These are phyloP conservation scores for Druceiella hillmani DNA, from an alignment of 2,888 invertebrate genomes.

Conservation along the genomic window DNA sequence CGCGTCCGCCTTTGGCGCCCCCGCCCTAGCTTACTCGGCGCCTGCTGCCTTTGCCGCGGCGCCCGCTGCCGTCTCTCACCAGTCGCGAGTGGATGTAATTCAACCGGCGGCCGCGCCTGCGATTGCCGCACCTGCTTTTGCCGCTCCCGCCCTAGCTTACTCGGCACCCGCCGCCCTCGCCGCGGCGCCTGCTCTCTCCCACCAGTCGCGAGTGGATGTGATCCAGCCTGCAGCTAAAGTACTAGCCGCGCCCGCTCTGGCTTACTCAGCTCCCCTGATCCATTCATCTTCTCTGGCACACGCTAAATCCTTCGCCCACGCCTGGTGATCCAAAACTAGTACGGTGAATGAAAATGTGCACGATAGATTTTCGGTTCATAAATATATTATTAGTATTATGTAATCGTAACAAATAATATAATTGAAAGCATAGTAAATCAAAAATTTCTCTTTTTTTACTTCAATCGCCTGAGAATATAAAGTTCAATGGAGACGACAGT, in stretches of 20 bases:
- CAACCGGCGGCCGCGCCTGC: constrained; percentile 29
- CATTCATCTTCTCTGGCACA: constrained; percentile 32
- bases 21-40: constrained; percentile 13
- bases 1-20: constrained; percentile 22
- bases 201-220: constrained; percentile 30
- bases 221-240: constrained; percentile 38
- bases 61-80: constrained; percentile 32
- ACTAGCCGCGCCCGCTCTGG: constrained; percentile 28
- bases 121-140: constrained; percentile 29
- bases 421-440: no score
- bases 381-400: no score
- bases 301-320: no score
- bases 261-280: constrained; percentile 22
- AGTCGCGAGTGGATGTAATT: no score
- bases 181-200: constrained; percentile 29
- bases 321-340: constrained; percentile 38
- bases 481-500: no score
- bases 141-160: constrained; percentile 27
- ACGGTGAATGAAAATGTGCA: constrained; percentile 29
- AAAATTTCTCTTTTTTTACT: no score
- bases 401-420: no score
- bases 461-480: no score
- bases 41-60: constrained; percentile 14
- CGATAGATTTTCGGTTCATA: constrained; percentile 33
- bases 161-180: constrained; percentile 22